A percentile compares a stretch with the other conserved stretches of the same genome.
These are phyloP conservation scores for Furcifer pardalis DNA, from an alignment of 2,797 vertebrate genomes.

Conservation along the genomic window DNA sequence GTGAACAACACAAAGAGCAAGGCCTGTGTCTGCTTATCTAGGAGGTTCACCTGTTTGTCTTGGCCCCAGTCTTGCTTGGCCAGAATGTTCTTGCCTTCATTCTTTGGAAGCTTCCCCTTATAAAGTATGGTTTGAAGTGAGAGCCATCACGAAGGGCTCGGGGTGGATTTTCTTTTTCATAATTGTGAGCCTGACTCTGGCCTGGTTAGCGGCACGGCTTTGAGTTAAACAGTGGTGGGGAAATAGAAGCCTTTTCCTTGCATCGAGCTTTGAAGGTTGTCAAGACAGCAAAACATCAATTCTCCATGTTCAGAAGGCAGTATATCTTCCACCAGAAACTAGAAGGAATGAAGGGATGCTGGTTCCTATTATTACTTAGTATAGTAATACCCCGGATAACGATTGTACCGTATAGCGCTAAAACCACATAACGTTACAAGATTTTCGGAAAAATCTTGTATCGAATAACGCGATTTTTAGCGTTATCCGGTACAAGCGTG, in stretches of 20 bases:
- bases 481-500: no score
- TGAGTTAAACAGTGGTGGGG: not conserved
- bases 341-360: not conserved
- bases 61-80: constrained; percentile 15
- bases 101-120: constrained; percentile 25
- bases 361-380: not conserved
- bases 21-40: constrained; percentile 30
- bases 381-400: no score
- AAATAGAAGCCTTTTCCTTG: not conserved
- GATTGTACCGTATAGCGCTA: no score
- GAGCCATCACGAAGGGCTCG: constrained; percentile 27
- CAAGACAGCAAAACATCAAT: not conserved
- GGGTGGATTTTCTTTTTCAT: constrained; percentile 24
- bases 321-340: not conserved
- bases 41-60: constrained; percentile 33
- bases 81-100: constrained; percentile 4
- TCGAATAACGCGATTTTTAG: no score
- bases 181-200: not conserved
- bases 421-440: no score
- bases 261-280: not conserved
- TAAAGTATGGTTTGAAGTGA: constrained; percentile 22
- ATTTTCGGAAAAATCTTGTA: no score
- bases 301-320: not conserved
- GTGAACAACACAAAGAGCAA: not conserved
- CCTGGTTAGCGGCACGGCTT: not conserved